Conservation (phyloP, 2,888 invertebrate genomes). For the Unio pictorum region DNA sequence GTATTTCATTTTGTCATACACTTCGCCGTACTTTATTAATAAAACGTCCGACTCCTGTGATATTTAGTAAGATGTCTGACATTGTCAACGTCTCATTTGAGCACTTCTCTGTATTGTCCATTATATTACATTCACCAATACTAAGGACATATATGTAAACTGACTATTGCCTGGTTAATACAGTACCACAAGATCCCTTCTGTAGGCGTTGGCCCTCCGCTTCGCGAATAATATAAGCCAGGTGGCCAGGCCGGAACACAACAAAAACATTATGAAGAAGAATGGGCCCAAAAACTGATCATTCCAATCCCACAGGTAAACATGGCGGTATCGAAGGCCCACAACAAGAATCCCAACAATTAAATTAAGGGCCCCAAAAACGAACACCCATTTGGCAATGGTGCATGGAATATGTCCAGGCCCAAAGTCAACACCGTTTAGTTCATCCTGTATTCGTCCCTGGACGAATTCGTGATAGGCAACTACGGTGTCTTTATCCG, state of each 20-base stretch:
- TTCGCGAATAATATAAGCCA: conserved; percentile 50
- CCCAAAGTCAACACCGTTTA: conserved; percentile 57
- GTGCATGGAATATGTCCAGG: conserved; percentile 49
- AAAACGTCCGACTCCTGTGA: no score
- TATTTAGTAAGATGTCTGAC: no score
- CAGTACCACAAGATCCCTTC: conserved; percentile 53
- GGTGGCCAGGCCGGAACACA: conserved; percentile 43
- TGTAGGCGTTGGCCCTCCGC: conserved; percentile 51
- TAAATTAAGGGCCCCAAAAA: conserved; percentile 40
- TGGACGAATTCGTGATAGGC: conserved; percentile 61
- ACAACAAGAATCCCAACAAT: conserved; percentile 54
- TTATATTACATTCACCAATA: no score
- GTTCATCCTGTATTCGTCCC: conserved; percentile 50
- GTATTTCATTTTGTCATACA: no score
- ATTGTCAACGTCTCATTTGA: no score
- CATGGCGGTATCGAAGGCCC: conserved; percentile 53
- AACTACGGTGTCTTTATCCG: conserved; percentile 62
- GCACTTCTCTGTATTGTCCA: no score
- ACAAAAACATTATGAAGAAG: conserved; percentile 53
- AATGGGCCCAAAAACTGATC: conserved; percentile 58
- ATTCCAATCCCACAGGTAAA: conserved; percentile 59
- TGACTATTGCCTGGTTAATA: no score
- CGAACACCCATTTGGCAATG: conserved; percentile 31
- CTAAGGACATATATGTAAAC: no score
- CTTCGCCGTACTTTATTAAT: no score